A percentile compares a stretch with the other conserved stretches of the same genome.
These are phyloP conservation scores for Loriculus beryllinus DNA, from an alignment of 2,797 vertebrate genomes.

Conservation along the genomic window DNA sequence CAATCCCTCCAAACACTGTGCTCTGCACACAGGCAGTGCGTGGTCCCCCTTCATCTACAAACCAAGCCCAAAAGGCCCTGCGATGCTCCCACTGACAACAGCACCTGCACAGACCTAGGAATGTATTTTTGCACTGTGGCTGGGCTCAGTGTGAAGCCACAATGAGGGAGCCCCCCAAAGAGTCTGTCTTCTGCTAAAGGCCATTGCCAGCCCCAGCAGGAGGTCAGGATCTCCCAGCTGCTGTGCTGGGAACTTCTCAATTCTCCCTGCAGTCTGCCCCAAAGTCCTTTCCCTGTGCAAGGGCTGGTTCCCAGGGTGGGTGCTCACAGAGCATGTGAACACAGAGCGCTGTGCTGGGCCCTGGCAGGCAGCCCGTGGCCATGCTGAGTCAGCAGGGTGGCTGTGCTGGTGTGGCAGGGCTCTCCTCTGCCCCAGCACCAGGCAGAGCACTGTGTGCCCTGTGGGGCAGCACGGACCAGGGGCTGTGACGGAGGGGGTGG, in stretches of 20 bases:
- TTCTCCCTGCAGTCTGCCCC: not conserved
- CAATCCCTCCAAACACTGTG: not conserved
- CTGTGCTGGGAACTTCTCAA: rapidly evolving
- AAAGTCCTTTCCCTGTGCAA: not conserved
- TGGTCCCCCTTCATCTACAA: not conserved
- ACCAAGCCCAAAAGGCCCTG: not conserved
- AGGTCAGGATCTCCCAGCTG: not conserved
- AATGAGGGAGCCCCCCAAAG: rapidly evolving
- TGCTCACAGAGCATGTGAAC: not conserved
- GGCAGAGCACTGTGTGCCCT: not conserved
- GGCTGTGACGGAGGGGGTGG: not conserved
- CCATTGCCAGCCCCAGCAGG: not conserved
- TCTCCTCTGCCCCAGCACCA: not conserved
- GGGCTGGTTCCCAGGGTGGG: not conserved
- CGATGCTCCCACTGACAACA: not conserved
- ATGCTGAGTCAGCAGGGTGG: conserved; percentile 21
- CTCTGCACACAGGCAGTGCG: not conserved
- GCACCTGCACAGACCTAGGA: not conserved
- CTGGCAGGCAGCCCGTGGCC: not conserved
- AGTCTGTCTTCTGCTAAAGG: rapidly evolving
- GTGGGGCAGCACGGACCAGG: rapidly evolving
- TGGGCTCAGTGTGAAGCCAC: not conserved
- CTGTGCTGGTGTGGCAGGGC: not conserved
- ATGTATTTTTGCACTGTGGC: not conserved
- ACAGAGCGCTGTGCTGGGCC: rapidly evolving